A percentile compares a stretch with the other conserved stretches of the same genome.
Evolutionary conservation across 2,888 invertebrate genomes (phyloP).

Genomic region (Pharmacophagus antenor): DNA sequence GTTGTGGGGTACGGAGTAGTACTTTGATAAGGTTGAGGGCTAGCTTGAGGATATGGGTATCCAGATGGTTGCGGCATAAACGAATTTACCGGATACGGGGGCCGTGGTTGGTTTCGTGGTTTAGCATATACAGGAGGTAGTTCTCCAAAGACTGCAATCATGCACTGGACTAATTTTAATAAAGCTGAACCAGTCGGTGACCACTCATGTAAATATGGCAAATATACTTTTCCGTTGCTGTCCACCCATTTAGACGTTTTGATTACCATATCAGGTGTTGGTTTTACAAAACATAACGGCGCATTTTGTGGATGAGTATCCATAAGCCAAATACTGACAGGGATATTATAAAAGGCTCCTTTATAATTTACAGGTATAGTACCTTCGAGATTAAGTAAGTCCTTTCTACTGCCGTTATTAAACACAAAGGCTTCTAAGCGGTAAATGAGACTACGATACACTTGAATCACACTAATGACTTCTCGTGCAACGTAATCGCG

Average conservation of each 20-base stretch:
- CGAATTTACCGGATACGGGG: constrained; percentile 79
- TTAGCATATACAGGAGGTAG: constrained; percentile 95
- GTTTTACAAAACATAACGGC: constrained; percentile 96
- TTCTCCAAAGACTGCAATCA: constrained; percentile 96
- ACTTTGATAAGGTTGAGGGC: constrained; percentile 56
- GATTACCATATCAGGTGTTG: constrained; percentile 96
- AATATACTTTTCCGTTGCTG: constrained; percentile 95
- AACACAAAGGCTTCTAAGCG: constrained; percentile 85
- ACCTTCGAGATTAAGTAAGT: constrained; percentile 91
- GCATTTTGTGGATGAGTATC: constrained; percentile 98
- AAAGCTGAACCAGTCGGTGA: constrained; percentile 90
- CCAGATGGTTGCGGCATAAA: constrained; percentile 71
- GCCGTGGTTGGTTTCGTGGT: constrained; percentile 81
- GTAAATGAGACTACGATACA: constrained; percentile 69
- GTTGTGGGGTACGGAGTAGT: constrained; percentile 68
- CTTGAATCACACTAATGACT: constrained; percentile 68
- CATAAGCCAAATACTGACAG: constrained; percentile 97
- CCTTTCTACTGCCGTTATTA: constrained; percentile 91
- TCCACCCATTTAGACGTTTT: constrained; percentile 97
- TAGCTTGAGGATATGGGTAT: constrained; percentile 64
- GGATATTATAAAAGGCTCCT: constrained; percentile 96
- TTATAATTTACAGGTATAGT: constrained; percentile 96
- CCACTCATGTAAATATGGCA: constrained; percentile 99
- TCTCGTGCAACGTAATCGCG: constrained; percentile 71
- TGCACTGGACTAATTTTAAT: constrained; percentile 92